Conservation (phyloP, 2,113 vertebrate species). For the Passer domesticus region DNA sequence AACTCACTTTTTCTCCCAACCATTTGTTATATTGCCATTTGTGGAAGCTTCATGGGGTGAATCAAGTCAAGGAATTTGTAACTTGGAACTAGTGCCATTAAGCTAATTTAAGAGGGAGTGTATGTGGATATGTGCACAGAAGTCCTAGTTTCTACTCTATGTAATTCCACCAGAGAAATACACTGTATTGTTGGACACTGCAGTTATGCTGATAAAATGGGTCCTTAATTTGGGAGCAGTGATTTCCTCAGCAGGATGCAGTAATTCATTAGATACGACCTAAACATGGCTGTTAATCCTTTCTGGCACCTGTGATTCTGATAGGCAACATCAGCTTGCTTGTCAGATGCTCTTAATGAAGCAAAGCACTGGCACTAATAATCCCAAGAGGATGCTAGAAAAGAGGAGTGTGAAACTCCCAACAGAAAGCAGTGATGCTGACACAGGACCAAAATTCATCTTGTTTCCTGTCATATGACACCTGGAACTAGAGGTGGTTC, state of each 20-base stretch:
- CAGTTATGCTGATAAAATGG: neutral
- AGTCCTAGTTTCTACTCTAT: neutral
- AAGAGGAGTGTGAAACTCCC: neutral
- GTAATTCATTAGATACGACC: neutral
- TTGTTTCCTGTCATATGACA: neutral
- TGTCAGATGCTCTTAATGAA: neutral
- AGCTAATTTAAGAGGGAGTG: neutral
- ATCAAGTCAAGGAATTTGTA: neutral
- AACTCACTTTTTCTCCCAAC: neutral
- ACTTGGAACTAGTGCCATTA: neutral
- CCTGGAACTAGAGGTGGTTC: neutral
- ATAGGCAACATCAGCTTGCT: neutral
- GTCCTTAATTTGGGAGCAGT: neutral
- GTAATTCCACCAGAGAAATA: neutral
- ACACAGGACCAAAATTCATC: neutral
- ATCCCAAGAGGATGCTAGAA: neutral
- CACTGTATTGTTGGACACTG: neutral
- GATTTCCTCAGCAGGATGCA: constrained; percentile 9
- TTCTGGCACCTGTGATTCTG: neutral
- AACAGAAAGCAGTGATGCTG: neutral
- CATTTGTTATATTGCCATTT: neutral
- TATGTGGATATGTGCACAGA: neutral
- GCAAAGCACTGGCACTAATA: neutral
- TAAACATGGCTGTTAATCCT: neutral
- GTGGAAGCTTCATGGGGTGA: neutral